These are phyloP conservation scores for Zaprionus kolodkinae DNA, from an alignment of 1,140 invertebrate species.

Conservation along the genomic window DNA sequence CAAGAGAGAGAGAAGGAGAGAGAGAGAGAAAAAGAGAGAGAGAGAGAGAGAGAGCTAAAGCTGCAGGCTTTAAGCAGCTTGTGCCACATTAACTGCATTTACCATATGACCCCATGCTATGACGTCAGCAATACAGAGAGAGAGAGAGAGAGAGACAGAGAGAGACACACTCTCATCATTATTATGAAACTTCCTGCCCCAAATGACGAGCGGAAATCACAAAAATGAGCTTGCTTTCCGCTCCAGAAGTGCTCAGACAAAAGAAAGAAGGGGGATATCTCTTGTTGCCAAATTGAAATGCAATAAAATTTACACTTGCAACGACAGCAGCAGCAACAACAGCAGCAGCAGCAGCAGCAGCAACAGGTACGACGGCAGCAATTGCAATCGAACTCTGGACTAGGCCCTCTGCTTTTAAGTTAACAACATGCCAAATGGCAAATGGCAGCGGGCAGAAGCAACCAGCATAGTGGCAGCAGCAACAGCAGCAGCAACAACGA, in stretches of 20 bases:
- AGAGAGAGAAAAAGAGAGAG: not conserved
- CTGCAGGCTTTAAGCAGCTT: not conserved
- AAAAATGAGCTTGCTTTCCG: conserved; percentile 78
- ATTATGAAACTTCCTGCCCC: conserved; percentile 75
- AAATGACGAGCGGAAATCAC: conserved; percentile 72
- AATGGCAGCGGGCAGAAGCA: conserved; percentile 17
- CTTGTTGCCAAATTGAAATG: conserved; percentile 76
- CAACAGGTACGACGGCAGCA: conserved; percentile 44
- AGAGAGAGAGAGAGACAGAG: not conserved
- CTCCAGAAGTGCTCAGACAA: conserved; percentile 30
- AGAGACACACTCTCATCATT: conserved; percentile 18
- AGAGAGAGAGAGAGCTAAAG: conserved; percentile 1
- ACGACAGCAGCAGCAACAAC: conserved; percentile 40
- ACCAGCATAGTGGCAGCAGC: conserved; percentile 7
- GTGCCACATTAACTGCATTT: conserved; percentile 14
- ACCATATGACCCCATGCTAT: conserved; percentile 33
- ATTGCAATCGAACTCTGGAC: conserved; percentile 44
- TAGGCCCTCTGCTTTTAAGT: conserved; percentile 47
- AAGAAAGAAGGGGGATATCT: conserved; percentile 55
- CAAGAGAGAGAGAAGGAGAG: conserved; percentile 12
- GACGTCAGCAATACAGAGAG: conserved; percentile 14
- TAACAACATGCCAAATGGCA: conserved; percentile 41
- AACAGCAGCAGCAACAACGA: conserved; percentile 27
- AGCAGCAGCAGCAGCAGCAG: conserved; percentile 42
- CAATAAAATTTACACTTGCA: conserved; percentile 75